Evolutionary conservation across 1,140 invertebrate species (phyloP).

Genomic region (Zaprionus vittiger): DNA sequence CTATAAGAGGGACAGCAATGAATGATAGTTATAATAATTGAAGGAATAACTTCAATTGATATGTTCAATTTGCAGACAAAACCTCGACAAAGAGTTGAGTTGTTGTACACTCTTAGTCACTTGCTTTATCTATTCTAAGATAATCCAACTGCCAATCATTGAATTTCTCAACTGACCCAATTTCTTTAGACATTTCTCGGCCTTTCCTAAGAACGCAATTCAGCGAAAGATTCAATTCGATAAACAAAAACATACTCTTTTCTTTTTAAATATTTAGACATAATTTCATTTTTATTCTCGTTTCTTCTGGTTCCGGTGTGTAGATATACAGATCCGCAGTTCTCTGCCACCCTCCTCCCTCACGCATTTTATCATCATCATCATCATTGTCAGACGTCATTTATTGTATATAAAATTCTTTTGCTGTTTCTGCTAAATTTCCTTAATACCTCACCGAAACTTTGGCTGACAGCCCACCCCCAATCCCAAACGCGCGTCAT

Average conservation of each 20-base stretch:
- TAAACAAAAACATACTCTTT: constrained; percentile 43
- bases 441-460: constrained; percentile 20
- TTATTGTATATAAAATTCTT: constrained; percentile 23
- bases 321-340: background rate
- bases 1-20: background rate
- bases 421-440: constrained; percentile 20
- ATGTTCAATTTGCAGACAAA: no score
- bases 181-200: constrained; percentile 21
- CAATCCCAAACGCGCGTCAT: constrained; percentile 34
- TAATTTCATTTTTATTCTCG: constrained; percentile 41
- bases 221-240: constrained; percentile 7
- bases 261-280: constrained; percentile 48
- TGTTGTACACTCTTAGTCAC: background rate
- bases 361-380: constrained; percentile 5
- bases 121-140: constrained; percentile 5
- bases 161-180: constrained; percentile 33
- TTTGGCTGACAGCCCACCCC: constrained; percentile 45
- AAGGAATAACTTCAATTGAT: background rate
- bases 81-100: background rate
- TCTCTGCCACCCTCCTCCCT: background rate
- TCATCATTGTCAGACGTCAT: constrained; percentile 17
- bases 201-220: constrained; percentile 46
- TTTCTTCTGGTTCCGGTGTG: constrained; percentile 20
- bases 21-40: background rate
- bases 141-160: constrained; percentile 41